Conservation (phyloP, 2,797 vertebrate species). For the Lepus townsendii region DNA sequence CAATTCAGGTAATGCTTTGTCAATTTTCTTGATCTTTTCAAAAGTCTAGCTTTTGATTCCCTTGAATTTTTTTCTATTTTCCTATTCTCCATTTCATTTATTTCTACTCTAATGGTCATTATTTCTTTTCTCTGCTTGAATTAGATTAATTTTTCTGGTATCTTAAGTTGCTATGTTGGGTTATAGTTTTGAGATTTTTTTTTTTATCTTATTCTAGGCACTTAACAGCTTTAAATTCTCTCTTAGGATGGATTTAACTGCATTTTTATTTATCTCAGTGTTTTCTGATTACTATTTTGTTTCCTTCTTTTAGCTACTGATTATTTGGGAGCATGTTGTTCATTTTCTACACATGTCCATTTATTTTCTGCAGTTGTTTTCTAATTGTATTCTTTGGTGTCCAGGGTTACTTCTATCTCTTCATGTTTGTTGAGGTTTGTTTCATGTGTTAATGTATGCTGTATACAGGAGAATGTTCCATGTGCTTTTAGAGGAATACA, state of each 20-base stretch:
- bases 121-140: not conserved
- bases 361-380: not conserved
- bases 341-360: not conserved
- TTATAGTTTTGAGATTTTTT: not conserved
- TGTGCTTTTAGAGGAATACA: not conserved
- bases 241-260: not conserved
- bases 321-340: not conserved
- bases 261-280: not conserved
- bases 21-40: not conserved
- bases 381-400: not conserved
- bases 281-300: not conserved
- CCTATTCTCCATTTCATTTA: not conserved
- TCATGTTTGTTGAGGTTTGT: not conserved
- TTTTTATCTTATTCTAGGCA: not conserved
- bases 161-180: no score
- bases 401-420: not conserved
- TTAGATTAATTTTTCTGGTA: not conserved
- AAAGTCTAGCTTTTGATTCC: not conserved
- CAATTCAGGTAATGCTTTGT: not conserved
- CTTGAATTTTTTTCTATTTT: not conserved
- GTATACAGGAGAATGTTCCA: not conserved
- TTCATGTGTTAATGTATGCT: not conserved
- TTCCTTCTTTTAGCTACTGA: not conserved
- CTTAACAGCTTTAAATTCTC: not conserved
- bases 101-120: not conserved